Conservation (phyloP, 2,113 vertebrate species). For the Miniopterus natalensis region DNA sequence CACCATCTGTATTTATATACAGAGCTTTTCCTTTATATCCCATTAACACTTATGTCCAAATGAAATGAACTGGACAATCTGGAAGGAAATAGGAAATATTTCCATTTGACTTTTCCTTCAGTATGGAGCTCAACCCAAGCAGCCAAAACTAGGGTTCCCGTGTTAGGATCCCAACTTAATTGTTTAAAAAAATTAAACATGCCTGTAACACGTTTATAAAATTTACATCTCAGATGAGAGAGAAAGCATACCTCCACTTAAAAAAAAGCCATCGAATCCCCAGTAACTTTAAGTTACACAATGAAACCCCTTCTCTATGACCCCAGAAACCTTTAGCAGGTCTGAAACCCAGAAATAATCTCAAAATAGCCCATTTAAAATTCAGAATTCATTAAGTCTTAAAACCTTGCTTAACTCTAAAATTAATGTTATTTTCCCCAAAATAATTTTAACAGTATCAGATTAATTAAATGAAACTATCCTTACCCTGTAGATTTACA, state of each 20-base stretch:
- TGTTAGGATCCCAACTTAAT: background rate
- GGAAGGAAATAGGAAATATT: background rate
- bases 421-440: background rate
- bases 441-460: constrained; percentile 1
- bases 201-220: background rate
- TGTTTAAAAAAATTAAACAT: constrained; percentile 20
- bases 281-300: background rate
- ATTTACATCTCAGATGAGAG: background rate
- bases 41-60: background rate
- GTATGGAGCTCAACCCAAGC: background rate
- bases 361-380: constrained; percentile 18
- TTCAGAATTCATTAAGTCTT: background rate
- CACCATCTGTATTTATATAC: background rate
- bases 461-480: background rate
- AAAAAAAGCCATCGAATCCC: background rate
- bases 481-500: background rate
- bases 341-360: background rate
- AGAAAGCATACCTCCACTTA: background rate
- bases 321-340: background rate
- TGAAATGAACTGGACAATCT: background rate
- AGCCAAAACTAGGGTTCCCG: background rate
- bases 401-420: background rate
- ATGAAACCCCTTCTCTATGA: background rate
- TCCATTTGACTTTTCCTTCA: background rate
- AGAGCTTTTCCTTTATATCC: constrained; percentile 9